Conservation (phyloP, 2,113 vertebrate species). For the Ceyx cyanopectus region DNA sequence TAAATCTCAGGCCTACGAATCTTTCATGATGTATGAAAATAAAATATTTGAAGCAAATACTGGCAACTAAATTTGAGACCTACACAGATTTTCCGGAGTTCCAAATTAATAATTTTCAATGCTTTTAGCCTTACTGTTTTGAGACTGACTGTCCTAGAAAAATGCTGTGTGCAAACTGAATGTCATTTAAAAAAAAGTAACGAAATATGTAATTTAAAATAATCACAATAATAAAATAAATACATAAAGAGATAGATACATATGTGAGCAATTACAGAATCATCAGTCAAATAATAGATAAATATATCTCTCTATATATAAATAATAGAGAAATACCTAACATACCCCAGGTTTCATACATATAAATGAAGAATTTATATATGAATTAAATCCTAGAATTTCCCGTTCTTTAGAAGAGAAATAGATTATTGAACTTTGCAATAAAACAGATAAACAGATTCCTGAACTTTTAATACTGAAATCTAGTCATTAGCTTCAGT, state of each 20-base stretch:
- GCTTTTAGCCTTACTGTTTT: not conserved
- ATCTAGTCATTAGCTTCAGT: not conserved
- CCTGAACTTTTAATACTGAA: not conserved
- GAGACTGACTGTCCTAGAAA: not conserved
- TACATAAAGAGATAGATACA: not conserved
- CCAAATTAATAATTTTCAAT: not conserved
- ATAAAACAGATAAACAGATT: not conserved
- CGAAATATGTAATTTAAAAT: not conserved
- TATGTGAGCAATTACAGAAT: not conserved
- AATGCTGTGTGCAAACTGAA: not conserved
- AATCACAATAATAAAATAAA: not conserved
- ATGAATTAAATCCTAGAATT: not conserved
- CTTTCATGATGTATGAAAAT: not conserved
- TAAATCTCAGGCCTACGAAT: not conserved
- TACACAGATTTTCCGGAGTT: not conserved
- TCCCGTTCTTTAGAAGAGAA: not conserved
- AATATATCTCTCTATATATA: not conserved
- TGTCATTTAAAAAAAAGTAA: not conserved
- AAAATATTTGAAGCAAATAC: not conserved
- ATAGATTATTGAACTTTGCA: not conserved
- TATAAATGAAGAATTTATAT: too few species aligned
- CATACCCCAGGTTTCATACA: not conserved
- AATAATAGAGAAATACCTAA: not conserved
- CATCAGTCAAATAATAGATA: not conserved
- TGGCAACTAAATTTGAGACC: not conserved